Conservation (phyloP, 2,797 vertebrate genomes). For the Halcyon smyrnensis region DNA sequence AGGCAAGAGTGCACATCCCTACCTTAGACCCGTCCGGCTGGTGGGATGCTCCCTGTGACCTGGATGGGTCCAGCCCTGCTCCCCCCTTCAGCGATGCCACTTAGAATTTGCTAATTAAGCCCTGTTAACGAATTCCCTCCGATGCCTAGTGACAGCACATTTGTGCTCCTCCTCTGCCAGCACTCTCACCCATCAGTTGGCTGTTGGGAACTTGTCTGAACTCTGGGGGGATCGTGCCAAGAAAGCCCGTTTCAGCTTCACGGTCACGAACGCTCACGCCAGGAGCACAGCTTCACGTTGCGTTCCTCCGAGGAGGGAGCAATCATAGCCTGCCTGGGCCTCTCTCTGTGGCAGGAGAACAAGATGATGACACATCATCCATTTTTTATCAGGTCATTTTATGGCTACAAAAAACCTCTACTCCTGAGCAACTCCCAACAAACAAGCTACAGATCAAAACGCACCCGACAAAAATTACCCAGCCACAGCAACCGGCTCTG, state of each 20-base stretch:
- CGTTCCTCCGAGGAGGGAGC: background rate
- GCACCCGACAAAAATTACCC: background rate
- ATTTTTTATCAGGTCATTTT: background rate
- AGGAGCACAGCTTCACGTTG: background rate
- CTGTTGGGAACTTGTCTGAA: background rate
- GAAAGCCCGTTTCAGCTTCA: background rate
- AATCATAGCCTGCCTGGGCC: background rate
- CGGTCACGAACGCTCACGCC: background rate
- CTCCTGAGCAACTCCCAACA: background rate
- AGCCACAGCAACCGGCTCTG: background rate
- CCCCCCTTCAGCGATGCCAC: background rate
- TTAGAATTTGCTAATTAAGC: constrained; percentile 29
- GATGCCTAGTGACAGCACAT: background rate
- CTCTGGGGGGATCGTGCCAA: background rate
- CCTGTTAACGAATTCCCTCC: constrained; percentile 19
- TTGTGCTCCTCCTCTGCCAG: constrained; percentile 28
- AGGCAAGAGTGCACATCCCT: rapidly evolving
- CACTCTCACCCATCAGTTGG: background rate
- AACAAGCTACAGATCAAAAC: background rate
- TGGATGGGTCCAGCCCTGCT: background rate
- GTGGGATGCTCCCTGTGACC: background rate
- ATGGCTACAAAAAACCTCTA: background rate
- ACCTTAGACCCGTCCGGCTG: rapidly evolving
- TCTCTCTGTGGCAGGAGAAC: background rate
- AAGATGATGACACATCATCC: background rate